Percentiles rank a stretch among this genome's conserved stretches.
Evolutionary conservation across 2,797 vertebrate genomes (phyloP).

Genomic region (Platyrinchus mystaceus): DNA sequence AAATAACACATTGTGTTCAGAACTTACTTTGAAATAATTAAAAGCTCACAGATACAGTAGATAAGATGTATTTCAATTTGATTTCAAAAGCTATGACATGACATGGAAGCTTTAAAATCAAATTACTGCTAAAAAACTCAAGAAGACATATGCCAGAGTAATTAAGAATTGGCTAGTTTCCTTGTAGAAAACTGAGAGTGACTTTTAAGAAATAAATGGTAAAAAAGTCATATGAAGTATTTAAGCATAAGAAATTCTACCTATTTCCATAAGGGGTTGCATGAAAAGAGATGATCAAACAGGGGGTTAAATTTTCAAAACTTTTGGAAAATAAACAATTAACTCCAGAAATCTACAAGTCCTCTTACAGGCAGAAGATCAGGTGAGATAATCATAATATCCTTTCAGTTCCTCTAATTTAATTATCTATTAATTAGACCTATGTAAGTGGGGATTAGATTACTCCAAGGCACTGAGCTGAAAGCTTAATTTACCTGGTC

Average conservation of each 20-base stretch:
- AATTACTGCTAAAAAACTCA: background rate
- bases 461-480: background rate
- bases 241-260: background rate
- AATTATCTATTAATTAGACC: constrained; percentile 51
- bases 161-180: background rate
- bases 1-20: background rate
- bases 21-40: background rate
- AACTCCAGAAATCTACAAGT: constrained; percentile 3
- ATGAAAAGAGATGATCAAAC: background rate
- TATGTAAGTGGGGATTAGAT: background rate
- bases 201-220: background rate
- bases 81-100: background rate
- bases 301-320: background rate
- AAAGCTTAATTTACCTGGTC: background rate
- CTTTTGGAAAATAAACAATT: constrained; percentile 5
- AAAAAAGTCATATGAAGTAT: background rate
- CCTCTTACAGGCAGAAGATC: background rate
- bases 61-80: background rate
- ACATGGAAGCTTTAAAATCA: background rate
- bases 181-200: background rate
- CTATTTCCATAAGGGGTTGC: background rate
- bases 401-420: constrained; percentile 20
- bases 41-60: background rate
- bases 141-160: background rate
- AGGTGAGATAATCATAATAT: constrained; percentile 11